Evolutionary conservation across 2,797 vertebrate genomes (phyloP).

Genomic region (Hemitrygon akajei): DNA sequence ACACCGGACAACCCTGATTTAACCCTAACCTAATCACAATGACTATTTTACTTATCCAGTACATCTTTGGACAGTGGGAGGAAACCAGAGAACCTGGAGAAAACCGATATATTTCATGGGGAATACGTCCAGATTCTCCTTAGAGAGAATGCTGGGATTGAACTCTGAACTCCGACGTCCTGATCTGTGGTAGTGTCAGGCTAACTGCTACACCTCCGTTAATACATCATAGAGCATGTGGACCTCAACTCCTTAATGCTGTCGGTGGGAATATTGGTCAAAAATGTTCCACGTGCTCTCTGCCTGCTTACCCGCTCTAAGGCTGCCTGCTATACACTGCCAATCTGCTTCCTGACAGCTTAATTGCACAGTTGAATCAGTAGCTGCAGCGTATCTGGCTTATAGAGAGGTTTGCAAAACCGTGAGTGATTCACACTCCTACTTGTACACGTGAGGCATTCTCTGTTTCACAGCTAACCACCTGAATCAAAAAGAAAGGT

Average conservation of each 20-base stretch:
- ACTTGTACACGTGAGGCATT: not conserved
- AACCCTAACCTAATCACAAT: too few relatives aligned
- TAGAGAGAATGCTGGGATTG: too few relatives aligned
- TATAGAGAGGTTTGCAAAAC: not conserved
- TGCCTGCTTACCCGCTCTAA: not conserved
- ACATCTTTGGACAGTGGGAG: too few relatives aligned
- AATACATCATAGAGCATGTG: too few relatives aligned
- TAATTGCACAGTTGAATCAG: not conserved
- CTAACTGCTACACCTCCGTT: not conserved
- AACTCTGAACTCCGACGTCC: too few relatives aligned
- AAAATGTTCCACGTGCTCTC: not conserved
- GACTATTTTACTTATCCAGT: too few relatives aligned
- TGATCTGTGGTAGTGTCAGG: too few relatives aligned
- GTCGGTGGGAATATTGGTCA: not conserved
- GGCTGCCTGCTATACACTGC: not conserved
- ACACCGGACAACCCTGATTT: too few relatives aligned
- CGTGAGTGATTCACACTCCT: not conserved
- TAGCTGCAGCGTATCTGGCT: not conserved
- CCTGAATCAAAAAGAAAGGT: not conserved
- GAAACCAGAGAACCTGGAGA: too few relatives aligned
- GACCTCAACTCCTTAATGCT: not conserved
- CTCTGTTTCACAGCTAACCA: not conserved
- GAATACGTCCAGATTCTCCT: too few relatives aligned
- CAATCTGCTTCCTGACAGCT: slow-evolving; percentile 14
- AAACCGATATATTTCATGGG: too few relatives aligned